Conservation (phyloP, 2,797 vertebrate genomes). For the Pangasius krempfi region DNA sequence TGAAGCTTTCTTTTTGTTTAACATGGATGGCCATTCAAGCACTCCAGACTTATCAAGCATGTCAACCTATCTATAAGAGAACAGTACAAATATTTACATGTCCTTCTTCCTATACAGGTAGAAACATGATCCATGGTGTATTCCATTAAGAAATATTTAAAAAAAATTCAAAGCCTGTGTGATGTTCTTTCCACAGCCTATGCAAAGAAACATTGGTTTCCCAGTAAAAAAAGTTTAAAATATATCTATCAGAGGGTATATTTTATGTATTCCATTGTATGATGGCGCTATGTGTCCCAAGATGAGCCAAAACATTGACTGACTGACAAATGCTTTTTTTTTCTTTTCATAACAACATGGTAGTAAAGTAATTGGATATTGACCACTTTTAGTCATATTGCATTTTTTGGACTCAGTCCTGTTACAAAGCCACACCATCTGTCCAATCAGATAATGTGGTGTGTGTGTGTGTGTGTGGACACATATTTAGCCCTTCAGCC, state of each 20-base stretch:
- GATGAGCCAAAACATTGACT: not conserved
- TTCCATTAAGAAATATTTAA: not conserved
- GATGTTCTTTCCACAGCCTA: not conserved
- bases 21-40: too few species aligned
- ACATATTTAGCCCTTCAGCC: not conserved
- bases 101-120: not conserved
- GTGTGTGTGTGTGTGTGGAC: not conserved
- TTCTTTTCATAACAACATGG: not conserved
- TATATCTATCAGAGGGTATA: not conserved
- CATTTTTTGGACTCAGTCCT: slow-evolving; percentile 2
- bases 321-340: not conserved
- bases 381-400: slow-evolving; percentile 27
- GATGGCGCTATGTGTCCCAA: not conserved
- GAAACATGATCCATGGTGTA: not conserved
- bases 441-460: slow-evolving; percentile 19
- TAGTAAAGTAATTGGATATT: slow-evolving; percentile 17
- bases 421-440: slow-evolving; percentile 36
- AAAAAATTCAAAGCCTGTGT: not conserved
- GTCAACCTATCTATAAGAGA: not conserved
- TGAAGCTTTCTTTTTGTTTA: too few species aligned
- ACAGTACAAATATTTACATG: not conserved
- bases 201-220: not conserved
- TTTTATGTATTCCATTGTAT: not conserved
- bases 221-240: not conserved
- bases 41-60: too few species aligned